Evolutionary conservation across 2,113 vertebrate species (phyloP).

Genomic region (Condylura cristata): DNA sequence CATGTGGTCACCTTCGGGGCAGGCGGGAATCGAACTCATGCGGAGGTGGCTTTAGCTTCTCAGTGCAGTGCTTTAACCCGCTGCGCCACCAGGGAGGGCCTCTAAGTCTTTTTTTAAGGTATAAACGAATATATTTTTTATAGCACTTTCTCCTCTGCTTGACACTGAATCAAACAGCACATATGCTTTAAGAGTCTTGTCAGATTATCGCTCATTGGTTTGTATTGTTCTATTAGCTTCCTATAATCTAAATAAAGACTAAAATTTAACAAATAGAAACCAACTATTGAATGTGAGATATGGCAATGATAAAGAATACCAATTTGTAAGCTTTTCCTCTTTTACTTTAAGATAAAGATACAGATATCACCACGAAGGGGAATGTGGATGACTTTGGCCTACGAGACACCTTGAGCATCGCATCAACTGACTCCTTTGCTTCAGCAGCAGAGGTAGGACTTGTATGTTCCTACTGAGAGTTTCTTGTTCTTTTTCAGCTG

Average conservation of each 20-base stretch:
- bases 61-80: no score
- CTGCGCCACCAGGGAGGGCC: no score
- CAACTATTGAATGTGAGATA: background rate
- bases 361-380: conserved; percentile 87
- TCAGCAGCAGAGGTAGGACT: conserved; percentile 94
- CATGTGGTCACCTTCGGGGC: no score
- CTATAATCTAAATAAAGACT: background rate
- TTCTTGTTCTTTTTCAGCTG: background rate
- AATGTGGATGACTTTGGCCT: conserved; percentile 89
- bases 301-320: background rate
- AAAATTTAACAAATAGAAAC: background rate
- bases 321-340: background rate
- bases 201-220: background rate
- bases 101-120: background rate
- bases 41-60: no score
- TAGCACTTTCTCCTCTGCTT: background rate
- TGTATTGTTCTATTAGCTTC: background rate
- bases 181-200: background rate
- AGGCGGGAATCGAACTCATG: no score
- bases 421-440: conserved; percentile 94
- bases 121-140: background rate
- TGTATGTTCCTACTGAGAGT: background rate
- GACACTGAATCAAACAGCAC: background rate
- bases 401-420: conserved; percentile 91
- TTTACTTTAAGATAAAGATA: conserved; percentile 88